phyloP scores from a whole-genome alignment of 1,140 invertebrate species.

The Hycleus cichorii region DNA sequence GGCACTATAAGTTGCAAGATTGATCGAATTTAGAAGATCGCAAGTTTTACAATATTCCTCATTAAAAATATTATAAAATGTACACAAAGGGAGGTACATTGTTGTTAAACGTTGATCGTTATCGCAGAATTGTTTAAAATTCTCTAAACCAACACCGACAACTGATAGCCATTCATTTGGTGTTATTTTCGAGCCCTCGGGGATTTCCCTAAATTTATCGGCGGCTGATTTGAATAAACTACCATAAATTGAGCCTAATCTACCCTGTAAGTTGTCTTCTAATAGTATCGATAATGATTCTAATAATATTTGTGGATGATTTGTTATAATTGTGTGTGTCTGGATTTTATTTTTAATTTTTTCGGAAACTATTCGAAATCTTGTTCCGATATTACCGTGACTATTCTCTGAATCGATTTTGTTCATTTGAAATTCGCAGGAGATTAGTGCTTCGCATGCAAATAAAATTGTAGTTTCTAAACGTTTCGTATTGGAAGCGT shows the following conservation, averaged over 20 bases:
- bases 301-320: slow-evolving; percentile 31
- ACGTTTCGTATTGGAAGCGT: slow-evolving; percentile 25
- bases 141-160: not conserved
- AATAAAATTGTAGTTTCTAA: slow-evolving; percentile 39
- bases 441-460: slow-evolving; percentile 49
- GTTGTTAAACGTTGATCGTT: slow-evolving; percentile 46
- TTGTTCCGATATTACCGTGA: slow-evolving; percentile 52
- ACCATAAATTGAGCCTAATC: slow-evolving; percentile 33
- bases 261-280: slow-evolving; percentile 29
- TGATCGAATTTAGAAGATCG: slow-evolving; percentile 39
- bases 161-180: slow-evolving; percentile 27
- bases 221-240: slow-evolving; percentile 37
- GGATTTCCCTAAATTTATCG: slow-evolving; percentile 22
- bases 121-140: slow-evolving; percentile 8
- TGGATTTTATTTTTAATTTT: slow-evolving; percentile 31
- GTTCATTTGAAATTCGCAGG: slow-evolving; percentile 51
- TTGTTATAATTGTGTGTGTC: slow-evolving; percentile 18
- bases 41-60: slow-evolving; percentile 24
- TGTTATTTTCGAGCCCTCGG: slow-evolving; percentile 21
- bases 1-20: slow-evolving; percentile 45
- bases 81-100: slow-evolving; percentile 48
- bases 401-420: slow-evolving; percentile 52
- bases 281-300: slow-evolving; percentile 31
- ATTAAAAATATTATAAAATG: slow-evolving; percentile 32
- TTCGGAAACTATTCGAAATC: slow-evolving; percentile 49